Evolutionary conservation across 2,888 invertebrate genomes (phyloP), one percentile per base, ranked within the genome.

Genomic region (Perizoma affinitatum): DNA sequence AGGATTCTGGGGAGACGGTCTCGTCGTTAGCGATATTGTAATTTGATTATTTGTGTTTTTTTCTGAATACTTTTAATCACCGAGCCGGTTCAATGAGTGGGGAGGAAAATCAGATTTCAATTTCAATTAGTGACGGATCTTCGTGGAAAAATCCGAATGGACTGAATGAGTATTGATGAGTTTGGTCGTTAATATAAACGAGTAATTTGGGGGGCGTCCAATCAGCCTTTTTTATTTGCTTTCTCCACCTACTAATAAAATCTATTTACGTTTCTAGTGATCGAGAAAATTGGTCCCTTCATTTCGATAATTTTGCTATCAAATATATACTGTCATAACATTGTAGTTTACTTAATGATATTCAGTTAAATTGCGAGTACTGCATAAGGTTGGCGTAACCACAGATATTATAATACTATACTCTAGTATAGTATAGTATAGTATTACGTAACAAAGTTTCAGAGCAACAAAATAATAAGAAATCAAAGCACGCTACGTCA

Each of bases 41-140:
- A 93, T 93, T 93, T 90, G 89, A 92, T 93, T 92, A 92, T 92
- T 93, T 92, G 90, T 93, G 87, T 90, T 92, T 91, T 90, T 90
- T 88, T 83, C 86, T 84, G 72, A 88, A 88, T 90, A 88, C 89
- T 90, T 92, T 93, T 93, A 92, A 93, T 93, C 92, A 91, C 87
- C 80, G 75, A 78, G 72, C 76, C 70, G 70, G 80, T 77, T 83
- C 82, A 79, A 79, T 82, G 75, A 74, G 73, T 74, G 81, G 85
- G 86, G 83, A 82, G 81, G 86, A 77, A 90, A 92, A 92, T 92
- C 92, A 86, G 90, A 91, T 91, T 92, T 89, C 92, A 88, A 89
- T 92, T 92, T 92, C 92, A 92, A 92, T 92, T 92, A 92, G 90
- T 78, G 87, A 80, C 83, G 82, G 84, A 88, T 88, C 87, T 87